phyloP scores from a whole-genome alignment of 1,140 invertebrate genomes.

The Bombus affinis region DNA sequence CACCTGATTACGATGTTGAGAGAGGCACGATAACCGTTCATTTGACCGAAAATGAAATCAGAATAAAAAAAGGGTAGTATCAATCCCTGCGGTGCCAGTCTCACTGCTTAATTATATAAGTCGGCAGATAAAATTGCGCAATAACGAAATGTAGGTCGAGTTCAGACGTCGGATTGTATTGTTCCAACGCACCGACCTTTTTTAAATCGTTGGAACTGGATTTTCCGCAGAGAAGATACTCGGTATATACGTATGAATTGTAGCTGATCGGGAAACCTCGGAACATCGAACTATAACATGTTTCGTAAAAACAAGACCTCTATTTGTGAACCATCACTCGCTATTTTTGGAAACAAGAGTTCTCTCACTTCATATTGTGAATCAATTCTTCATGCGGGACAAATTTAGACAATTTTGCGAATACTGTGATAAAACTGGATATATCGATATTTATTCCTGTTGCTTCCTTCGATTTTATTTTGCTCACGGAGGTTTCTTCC shows the following conservation, averaged over 20 bases:
- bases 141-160: conserved; percentile 24
- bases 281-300: background rate
- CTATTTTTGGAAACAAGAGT: background rate
- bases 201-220: background rate
- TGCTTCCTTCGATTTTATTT: too few relatives aligned
- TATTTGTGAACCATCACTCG: background rate
- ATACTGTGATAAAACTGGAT: background rate
- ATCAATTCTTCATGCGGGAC: background rate
- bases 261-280: background rate
- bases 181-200: background rate
- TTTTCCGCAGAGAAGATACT: background rate
- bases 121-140: conserved; percentile 27
- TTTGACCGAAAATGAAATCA: conserved; percentile 26
- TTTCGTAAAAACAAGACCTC: background rate
- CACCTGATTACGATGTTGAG: background rate
- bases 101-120: conserved; percentile 27
- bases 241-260: background rate
- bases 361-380: background rate
- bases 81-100: background rate
- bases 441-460: too few relatives aligned
- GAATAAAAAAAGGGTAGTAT: background rate
- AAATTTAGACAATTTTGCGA: background rate
- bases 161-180: conserved; percentile 3
- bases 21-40: conserved; percentile 20
- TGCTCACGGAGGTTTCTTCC: too few relatives aligned